phyloP scores from a whole-genome alignment of 2,888 invertebrate genomes.

The Gymnosoma rotundatum region DNA sequence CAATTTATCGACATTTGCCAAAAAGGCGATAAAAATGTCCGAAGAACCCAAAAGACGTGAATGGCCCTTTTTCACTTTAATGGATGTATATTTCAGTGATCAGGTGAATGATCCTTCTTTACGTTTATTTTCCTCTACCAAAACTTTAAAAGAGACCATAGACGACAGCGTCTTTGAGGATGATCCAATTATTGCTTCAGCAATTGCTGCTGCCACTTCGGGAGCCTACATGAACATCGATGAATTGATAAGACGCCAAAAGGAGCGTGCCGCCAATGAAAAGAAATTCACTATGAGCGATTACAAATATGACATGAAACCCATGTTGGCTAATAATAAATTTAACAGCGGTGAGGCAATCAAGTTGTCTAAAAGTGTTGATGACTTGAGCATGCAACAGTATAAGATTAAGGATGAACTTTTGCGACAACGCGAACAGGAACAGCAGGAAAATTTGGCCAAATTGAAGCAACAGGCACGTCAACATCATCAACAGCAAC shows the following conservation, averaged over 20 bases:
- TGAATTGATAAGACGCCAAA: conserved; percentile 80
- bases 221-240: conserved; percentile 82
- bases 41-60: conserved; percentile 82
- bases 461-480: conserved; percentile 79
- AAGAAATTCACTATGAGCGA: conserved; percentile 76
- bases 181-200: conserved; percentile 82
- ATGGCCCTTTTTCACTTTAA: conserved; percentile 82
- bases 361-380: conserved; percentile 79
- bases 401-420: conserved; percentile 78
- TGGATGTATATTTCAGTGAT: conserved; percentile 83
- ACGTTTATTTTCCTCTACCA: conserved; percentile 82
- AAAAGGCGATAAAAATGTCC: conserved; percentile 82
- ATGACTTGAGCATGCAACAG: conserved; percentile 79
- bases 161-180: conserved; percentile 82
- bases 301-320: conserved; percentile 79
- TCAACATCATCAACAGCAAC: conserved; percentile 78
- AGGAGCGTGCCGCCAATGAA: conserved; percentile 77
- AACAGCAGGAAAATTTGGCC: conserved; percentile 79
- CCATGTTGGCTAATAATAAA: conserved; percentile 77
- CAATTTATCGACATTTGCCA: conserved; percentile 1
- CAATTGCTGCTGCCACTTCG: conserved; percentile 82
- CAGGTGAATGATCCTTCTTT: conserved; percentile 83
- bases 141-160: conserved; percentile 82
- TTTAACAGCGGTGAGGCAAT: conserved; percentile 77
- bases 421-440: conserved; percentile 78